Percentiles rank a stretch among this genome's conserved stretches.
phyloP scores from a whole-genome alignment of 2,797 vertebrate genomes.

The Muraenolepis orangiensis region DNA sequence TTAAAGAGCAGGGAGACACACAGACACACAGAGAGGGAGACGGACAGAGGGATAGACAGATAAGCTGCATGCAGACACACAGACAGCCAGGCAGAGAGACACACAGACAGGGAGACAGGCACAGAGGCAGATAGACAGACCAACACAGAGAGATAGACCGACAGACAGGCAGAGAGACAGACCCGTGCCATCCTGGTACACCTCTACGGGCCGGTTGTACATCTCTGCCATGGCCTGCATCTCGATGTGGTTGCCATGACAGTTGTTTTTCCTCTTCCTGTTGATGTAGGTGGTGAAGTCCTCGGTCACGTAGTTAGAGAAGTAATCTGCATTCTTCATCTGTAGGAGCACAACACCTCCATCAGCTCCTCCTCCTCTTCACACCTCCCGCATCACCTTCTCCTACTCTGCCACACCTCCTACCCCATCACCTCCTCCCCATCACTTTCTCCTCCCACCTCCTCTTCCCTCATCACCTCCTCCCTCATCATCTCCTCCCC shows the following conservation, averaged over 20 bases:
- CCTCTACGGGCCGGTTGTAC: conserved; percentile 93
- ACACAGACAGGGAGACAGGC: conserved; percentile 50
- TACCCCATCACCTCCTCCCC: no score
- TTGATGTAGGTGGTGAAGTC: conserved; percentile 95
- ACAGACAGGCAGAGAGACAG: conserved; percentile 7
- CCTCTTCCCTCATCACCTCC: no score
- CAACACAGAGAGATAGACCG: neutral
- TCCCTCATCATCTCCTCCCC: neutral
- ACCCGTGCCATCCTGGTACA: conserved; percentile 92
- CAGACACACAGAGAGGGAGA: neutral
- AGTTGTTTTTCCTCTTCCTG: conserved; percentile 93
- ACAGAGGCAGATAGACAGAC: neutral
- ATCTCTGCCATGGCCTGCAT: conserved; percentile 98
- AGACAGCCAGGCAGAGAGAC: conserved; percentile 10
- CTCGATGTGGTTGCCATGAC: conserved; percentile 94
- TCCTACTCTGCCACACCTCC: neutral
- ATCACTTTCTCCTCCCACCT: no score
- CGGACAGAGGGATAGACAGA: neutral
- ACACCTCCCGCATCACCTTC: neutral
- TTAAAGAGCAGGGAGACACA: neutral
- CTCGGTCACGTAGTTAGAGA: conserved; percentile 94
- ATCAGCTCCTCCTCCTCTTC: neutral
- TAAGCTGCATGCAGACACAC: no score
- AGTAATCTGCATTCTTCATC: conserved; percentile 95
- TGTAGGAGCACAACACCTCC: conserved; percentile 38